Evolutionary conservation across 2,888 invertebrate species (phyloP).

Genomic region (Hirtodrosophila trivittata): DNA sequence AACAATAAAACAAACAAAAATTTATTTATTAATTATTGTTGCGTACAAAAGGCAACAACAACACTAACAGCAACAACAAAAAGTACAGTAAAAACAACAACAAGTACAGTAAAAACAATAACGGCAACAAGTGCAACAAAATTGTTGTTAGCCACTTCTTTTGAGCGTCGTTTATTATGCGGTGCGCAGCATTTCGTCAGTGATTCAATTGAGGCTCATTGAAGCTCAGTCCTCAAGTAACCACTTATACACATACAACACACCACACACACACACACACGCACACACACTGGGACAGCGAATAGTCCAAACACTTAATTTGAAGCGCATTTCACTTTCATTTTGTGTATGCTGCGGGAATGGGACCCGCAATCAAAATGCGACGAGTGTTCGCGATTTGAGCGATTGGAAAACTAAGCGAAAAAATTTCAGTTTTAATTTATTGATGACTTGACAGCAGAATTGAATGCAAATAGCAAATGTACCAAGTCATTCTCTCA

Average conservation of each 20-base stretch:
- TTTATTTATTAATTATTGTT: constrained; percentile 72
- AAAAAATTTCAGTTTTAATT: constrained; percentile 69
- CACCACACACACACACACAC: constrained; percentile 22
- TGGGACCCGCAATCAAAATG: constrained; percentile 57
- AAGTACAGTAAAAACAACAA: constrained; percentile 13
- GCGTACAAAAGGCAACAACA: constrained; percentile 41
- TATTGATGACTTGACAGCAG: constrained; percentile 64
- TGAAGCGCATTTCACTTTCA: constrained; percentile 78
- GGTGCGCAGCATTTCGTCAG: constrained; percentile 68
- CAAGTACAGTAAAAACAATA: constrained; percentile 23
- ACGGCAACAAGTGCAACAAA: constrained; percentile 13
- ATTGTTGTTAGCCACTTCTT: constrained; percentile 50
- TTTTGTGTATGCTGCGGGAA: constrained; percentile 40
- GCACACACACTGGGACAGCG: constrained; percentile 12
- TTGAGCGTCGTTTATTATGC: constrained; percentile 65
- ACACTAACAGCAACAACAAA: constrained; percentile 20
- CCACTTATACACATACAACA: constrained; percentile 37
- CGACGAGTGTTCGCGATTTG: constrained; percentile 40
- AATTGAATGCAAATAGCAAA: constrained; percentile 72
- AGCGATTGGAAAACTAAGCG: constrained; percentile 56
- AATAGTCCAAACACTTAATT: constrained; percentile 60
- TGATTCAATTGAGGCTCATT: constrained; percentile 71
- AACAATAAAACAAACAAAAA: constrained; percentile 32
- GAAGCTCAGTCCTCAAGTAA: constrained; percentile 52
- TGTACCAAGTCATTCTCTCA: constrained; percentile 27